Evolutionary conservation across 2,888 invertebrate species (phyloP), one percentile per base, ranked within the genome.

Genomic region (Sesamia inferens): DNA sequence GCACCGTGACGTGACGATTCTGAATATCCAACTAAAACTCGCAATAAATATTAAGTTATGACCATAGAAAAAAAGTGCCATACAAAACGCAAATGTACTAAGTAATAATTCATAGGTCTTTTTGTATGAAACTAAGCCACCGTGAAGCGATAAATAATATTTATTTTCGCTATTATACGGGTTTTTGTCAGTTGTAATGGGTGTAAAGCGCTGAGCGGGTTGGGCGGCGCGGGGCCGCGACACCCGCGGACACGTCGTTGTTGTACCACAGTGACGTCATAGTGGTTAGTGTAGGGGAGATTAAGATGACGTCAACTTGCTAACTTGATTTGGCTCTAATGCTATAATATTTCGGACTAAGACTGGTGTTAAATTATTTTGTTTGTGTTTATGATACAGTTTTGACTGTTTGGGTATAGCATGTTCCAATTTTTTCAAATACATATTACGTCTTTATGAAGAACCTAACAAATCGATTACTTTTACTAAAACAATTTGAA

Each of bases 91-190:
- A 94, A 95, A 95, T 88, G 94, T 94, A 94, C 93, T 89, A 91
- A 87, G 94, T 93, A 92, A 95, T 96, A 96, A 95, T 94, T 96
- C 96, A 95, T 93, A 92, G 95, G 93, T 93, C 94, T 93, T 95
- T 95, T 95, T 96, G 95, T 95, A 94, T 91, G 91, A 90, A 93
- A 93, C 94, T 96, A 96, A 96, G 95, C 94, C 96, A 95, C 93
- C 96, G 95, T 96, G 96, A 96, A 95, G 94, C 95, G 92, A 96
- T 96, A 96, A 95, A 96, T 96, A 95, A 94, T 96, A 94, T 96
- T 96, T 96, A 96, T 96, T 95, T 96, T 94, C 94, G 94, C 95
- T 95, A 96, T 96, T 96, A 95, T 95, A 95, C 95, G 93, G 92
- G 94, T 94, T 95, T 95, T 95, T 96, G 96, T 96, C 94, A 93